A percentile compares a stretch with the other conserved stretches of the same genome.
Conservation (phyloP, 1,140 invertebrate species). For the Euwallacea fornicatus region DNA sequence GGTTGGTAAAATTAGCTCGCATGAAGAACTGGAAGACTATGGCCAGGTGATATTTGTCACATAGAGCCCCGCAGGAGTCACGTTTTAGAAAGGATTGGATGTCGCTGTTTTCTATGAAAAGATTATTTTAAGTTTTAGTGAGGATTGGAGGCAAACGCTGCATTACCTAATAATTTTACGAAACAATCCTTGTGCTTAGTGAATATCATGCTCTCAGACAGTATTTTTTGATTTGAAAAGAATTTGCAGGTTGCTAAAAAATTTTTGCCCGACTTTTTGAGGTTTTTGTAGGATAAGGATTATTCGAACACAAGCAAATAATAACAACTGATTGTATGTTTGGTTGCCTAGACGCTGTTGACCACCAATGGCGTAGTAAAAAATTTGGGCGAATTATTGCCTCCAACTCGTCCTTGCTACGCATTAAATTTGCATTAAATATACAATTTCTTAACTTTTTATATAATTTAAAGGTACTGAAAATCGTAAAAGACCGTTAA, state of each 20-base stretch:
- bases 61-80: constrained; percentile 17
- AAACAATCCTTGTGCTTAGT: neutral
- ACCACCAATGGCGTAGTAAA: no score
- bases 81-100: constrained; percentile 8
- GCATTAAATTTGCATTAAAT: no score
- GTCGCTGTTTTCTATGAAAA: neutral
- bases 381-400: no score
- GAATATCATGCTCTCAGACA: neutral
- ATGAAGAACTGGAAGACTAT: constrained; percentile 26
- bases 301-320: neutral
- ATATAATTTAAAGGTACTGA: no score
- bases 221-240: neutral
- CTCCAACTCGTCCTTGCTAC: no score
- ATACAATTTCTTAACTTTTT: no score
- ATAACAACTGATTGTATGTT: neutral
- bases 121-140: neutral
- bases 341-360: neutral
- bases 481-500: no score
- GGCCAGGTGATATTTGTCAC: constrained; percentile 19
- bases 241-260: neutral
- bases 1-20: constrained; percentile 8
- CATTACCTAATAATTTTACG: neutral
- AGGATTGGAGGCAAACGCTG: neutral
- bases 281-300: no score
- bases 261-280: neutral